These are phyloP conservation scores for Excalfactoria chinensis DNA, from an alignment of 2,113 vertebrate genomes.

Conservation along the genomic window DNA sequence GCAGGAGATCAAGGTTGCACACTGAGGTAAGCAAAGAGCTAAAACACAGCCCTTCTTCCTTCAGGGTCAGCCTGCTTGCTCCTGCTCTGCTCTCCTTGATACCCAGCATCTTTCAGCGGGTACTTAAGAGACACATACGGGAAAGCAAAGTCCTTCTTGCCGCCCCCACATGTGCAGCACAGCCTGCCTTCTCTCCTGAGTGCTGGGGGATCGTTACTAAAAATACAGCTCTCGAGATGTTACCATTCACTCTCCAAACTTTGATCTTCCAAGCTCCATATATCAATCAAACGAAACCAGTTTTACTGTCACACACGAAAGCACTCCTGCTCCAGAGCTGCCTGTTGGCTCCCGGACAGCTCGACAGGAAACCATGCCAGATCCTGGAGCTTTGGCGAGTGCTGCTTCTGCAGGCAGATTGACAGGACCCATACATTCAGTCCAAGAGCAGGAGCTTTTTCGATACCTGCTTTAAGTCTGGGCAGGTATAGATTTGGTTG, in stretches of 20 bases:
- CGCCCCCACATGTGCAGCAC: constrained; percentile 32
- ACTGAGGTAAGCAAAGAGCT: constrained; percentile 17
- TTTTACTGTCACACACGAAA: not conserved
- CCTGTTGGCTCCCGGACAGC: not conserved
- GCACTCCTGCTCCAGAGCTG: not conserved
- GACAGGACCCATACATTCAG: not conserved
- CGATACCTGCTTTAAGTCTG: not conserved
- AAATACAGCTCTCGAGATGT: not conserved
- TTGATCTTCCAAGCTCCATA: constrained; percentile 49
- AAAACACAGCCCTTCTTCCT: not conserved
- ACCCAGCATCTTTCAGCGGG: not conserved
- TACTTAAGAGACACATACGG: not conserved
- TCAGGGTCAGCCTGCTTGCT: not conserved
- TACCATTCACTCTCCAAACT: constrained; percentile 36
- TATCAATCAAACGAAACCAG: not conserved
- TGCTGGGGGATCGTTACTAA: constrained; percentile 26
- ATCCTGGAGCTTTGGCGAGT: fast-evolving
- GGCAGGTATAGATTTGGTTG: not conserved
- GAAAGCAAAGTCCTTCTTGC: not conserved
- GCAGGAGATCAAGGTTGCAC: constrained; percentile 48
- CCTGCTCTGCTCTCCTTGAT: not conserved
- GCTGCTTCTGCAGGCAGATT: not conserved
- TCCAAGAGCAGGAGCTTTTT: not conserved
- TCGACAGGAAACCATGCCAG: fast-evolving
- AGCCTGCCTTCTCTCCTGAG: constrained; percentile 27